Evolutionary conservation across 2,797 vertebrate species (phyloP).

Genomic region (Steatocranus sp.): DNA sequence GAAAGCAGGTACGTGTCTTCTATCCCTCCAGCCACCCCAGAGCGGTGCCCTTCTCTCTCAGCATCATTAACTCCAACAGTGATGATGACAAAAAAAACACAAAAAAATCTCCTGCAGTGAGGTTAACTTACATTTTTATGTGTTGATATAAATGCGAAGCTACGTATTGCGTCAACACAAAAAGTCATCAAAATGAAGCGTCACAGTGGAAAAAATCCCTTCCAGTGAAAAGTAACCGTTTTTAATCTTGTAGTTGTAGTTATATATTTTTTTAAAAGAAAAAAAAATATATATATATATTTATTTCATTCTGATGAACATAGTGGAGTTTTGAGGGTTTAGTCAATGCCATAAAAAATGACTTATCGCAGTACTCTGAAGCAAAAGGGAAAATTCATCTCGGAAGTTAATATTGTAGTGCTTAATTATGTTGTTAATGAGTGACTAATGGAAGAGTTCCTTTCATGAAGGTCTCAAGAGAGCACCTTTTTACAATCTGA

Average conservation of each 20-base stretch:
- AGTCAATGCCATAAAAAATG: background rate
- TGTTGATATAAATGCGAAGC: conserved; percentile 13
- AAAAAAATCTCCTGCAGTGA: conserved; percentile 45
- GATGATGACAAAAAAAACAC: conserved; percentile 41
- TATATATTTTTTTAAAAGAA: rapidly evolving
- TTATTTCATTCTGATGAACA: background rate
- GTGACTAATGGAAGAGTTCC: conserved; percentile 23
- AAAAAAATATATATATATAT: rapidly evolving
- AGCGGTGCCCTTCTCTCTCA: conserved; percentile 57
- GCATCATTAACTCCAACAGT: conserved; percentile 65
- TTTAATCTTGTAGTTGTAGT: background rate
- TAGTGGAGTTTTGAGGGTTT: background rate
- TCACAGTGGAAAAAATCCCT: background rate
- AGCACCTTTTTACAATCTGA: conserved; percentile 40
- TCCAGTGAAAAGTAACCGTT: background rate
- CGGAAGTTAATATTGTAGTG: background rate
- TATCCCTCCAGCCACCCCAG: conserved; percentile 52
- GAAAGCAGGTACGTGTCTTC: conserved; percentile 58
- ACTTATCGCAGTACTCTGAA: background rate
- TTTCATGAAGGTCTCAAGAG: conserved; percentile 41
- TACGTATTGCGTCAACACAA: conserved; percentile 8
- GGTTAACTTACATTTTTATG: conserved; percentile 32
- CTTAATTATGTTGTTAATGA: conserved; percentile 42
- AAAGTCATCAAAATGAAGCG: background rate
- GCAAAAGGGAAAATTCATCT: background rate